Evolutionary conservation across 35 echinoderm and acorn worm species (phyloP), one percentile per base, ranked within the genome.

Genomic region (Eucidaris tribuloides): DNA sequence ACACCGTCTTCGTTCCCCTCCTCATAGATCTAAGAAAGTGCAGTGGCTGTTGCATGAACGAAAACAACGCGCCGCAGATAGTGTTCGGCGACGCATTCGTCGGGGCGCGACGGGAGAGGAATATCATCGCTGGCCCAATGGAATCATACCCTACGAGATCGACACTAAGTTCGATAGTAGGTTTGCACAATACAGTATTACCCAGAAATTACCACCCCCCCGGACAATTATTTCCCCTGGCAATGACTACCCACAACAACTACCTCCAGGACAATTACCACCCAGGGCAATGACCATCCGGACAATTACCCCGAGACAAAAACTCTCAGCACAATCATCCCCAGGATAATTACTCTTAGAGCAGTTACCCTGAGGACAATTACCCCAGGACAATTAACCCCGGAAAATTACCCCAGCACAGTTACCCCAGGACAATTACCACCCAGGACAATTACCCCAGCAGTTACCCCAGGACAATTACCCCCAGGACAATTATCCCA

Each of bases 151-250:
- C 28, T 91, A 91, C 38, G 41, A 39, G 17, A 91, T 91, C 30
- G 74, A 84, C 55, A 22, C 42, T n/a, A 55, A 65, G 20, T 91
- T 83, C 46, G 63, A 84, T n/a, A 84, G 88, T 91, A 89, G 76
- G 65, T 59, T 28, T 24, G 6, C 1, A 35, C 14, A 4, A 18
- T 3, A 60, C 34, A 37, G 14, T 31, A 19, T 4, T 81, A 29
- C 2, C 17, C 29, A 14, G 35, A 5, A 57, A 56, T 36, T 18
- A 41, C 2, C 3, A n/a, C n/a, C 24, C 5, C 20, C 7, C 29
- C 35, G 2, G 1, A 34, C 0, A 24, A 60, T 5, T 63, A 30
- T 42, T 0, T 0, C 25, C 1, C 11, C 40, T 5, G 45, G 42
- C 33, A 27, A 27, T 5, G 14, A 7, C 14, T 18, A 20, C 28